Percentiles rank a stretch among this genome's conserved stretches.
These are phyloP conservation scores for Druon quercuslanigerum DNA, from an alignment of 1,140 invertebrate species.

Conservation along the genomic window DNA sequence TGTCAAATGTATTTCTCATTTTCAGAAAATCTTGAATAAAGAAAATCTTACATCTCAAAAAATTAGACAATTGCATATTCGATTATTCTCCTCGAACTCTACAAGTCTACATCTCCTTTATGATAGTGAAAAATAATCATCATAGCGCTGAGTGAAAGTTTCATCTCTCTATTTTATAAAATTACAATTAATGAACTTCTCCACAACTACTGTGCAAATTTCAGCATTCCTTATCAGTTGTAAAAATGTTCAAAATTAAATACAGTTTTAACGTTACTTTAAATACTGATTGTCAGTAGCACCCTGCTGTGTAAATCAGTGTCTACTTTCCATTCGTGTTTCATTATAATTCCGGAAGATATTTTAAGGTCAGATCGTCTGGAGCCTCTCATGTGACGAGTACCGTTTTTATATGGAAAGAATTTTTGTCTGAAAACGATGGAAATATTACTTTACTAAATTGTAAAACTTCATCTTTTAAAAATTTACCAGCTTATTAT, in stretches of 20 bases:
- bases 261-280: neutral
- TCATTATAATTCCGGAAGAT: constrained; percentile 12
- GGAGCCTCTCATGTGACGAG: neutral
- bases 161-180: neutral
- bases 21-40: too few species aligned
- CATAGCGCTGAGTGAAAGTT: constrained; percentile 9
- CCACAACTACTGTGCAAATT: neutral
- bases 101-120: neutral
- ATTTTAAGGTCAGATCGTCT: constrained; percentile 8
- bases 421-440: neutral
- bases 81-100: neutral
- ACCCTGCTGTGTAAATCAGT: neutral
- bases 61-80: too few species aligned
- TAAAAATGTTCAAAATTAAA: neutral
- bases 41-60: too few species aligned
- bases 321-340: neutral
- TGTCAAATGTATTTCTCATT: too few species aligned
- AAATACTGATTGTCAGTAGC: neutral
- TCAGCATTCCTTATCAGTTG: neutral
- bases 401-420: neutral
- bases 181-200: constrained; percentile 4
- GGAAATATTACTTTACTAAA: too few species aligned
- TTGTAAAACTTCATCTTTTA: too few species aligned
- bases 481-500: too few species aligned
- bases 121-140: constrained; percentile 5